These are phyloP conservation scores for Steinernema hermaphroditum DNA, from an alignment of 2,888 invertebrate species.

Conservation along the genomic window DNA sequence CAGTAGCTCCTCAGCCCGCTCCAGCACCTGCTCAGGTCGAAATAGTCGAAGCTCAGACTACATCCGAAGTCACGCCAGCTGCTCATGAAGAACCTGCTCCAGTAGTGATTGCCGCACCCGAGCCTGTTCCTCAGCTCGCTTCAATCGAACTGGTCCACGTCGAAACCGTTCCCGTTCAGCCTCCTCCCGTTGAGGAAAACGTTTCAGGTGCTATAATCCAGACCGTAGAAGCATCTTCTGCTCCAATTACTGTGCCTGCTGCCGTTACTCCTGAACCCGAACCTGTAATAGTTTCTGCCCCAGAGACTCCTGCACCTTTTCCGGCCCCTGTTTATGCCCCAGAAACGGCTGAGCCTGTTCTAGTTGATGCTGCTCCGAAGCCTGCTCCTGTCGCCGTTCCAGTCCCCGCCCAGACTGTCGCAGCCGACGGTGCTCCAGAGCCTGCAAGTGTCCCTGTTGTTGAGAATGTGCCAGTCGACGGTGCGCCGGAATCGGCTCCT, in stretches of 20 bases:
- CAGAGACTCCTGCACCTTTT: no score
- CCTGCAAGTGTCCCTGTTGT: no score
- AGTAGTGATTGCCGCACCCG: not conserved
- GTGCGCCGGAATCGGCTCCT: constrained; percentile 3
- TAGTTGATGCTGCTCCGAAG: no score
- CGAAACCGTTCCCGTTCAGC: not conserved
- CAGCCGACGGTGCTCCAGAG: no score
- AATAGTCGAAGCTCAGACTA: not conserved
- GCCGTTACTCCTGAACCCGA: not conserved
- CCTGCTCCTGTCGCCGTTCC: no score
- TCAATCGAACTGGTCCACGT: not conserved
- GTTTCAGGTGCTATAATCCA: not conserved
- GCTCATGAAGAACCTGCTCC: not conserved
- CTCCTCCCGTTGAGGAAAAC: not conserved
- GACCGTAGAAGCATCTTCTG: not conserved
- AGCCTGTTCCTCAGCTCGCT: not conserved
- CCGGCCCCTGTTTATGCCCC: no score
- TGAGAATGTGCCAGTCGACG: no score
- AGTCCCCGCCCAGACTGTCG: no score
- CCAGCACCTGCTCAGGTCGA: not conserved
- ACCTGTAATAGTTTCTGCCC: no score
- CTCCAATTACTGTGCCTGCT: not conserved
- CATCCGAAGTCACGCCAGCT: not conserved
- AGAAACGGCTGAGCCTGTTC: no score
- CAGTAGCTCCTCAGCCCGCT: not conserved